A percentile compares a stretch with the other conserved stretches of the same genome.
These are phyloP conservation scores for Bos indicus DNA, from an alignment of 2,113 vertebrate genomes.

Conservation along the genomic window DNA sequence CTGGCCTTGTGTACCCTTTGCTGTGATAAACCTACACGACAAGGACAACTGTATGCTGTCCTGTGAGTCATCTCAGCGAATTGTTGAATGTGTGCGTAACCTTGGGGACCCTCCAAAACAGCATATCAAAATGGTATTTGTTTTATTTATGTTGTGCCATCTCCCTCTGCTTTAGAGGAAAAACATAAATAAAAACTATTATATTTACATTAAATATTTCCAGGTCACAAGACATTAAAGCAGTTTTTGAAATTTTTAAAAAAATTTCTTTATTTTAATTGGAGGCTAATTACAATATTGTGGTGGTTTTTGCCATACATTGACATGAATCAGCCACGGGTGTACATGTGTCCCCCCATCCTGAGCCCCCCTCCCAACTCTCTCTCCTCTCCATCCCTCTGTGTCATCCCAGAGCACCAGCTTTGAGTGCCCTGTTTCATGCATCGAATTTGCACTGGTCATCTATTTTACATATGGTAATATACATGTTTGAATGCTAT, in stretches of 20 bases:
- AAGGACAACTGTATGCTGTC: not conserved
- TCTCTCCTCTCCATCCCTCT: not conserved
- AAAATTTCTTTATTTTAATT: not conserved
- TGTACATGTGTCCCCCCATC: not conserved
- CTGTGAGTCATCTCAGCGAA: not conserved
- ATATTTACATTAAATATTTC: constrained; percentile 63
- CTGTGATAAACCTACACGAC: not conserved
- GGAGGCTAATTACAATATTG: not conserved
- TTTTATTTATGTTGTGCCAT: constrained; percentile 17
- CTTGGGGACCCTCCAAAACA: not conserved
- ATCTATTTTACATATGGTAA: not conserved
- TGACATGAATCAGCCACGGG: not conserved
- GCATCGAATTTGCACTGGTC: not conserved
- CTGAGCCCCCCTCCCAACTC: not conserved
- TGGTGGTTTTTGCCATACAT: not conserved
- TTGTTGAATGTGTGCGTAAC: not conserved
- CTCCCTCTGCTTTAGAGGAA: constrained; percentile 36
- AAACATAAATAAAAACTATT: constrained; percentile 54
- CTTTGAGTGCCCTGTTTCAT: not conserved
- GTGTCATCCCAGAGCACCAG: not conserved
- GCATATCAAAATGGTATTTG: not conserved
- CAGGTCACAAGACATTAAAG: constrained; percentile 55
- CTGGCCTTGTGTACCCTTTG: not conserved
- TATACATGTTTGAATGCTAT: not conserved
- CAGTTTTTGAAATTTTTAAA: fast-evolving